Evolutionary conservation across 2,797 vertebrate genomes (phyloP).

Genomic region (Thripadectes ignobilis): DNA sequence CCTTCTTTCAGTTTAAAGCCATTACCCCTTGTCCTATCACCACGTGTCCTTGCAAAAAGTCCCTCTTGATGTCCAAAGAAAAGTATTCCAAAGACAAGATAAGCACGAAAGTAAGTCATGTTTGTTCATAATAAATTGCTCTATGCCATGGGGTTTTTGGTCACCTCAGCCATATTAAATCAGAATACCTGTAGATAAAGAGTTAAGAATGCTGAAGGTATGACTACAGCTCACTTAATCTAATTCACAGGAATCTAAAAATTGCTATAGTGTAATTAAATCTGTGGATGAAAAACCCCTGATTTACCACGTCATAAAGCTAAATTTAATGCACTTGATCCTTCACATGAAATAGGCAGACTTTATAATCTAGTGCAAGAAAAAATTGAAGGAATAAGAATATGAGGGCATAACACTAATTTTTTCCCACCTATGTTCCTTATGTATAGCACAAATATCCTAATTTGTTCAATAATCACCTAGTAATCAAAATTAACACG

Average conservation of each 20-base stretch:
- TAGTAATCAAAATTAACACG: background rate
- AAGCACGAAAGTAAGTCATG: background rate
- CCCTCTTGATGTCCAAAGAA: background rate
- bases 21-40: background rate
- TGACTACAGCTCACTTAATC: background rate
- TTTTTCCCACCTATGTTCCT: background rate
- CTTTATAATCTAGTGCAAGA: background rate
- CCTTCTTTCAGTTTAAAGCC: background rate
- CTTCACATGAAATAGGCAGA: background rate
- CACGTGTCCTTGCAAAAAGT: background rate
- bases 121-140: background rate
- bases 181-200: background rate
- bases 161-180: background rate
- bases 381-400: background rate
- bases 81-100: background rate
- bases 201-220: background rate
- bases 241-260: background rate
- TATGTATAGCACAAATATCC: background rate
- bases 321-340: background rate
- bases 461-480: background rate
- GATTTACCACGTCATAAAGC: background rate
- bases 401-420: background rate
- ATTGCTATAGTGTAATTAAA: background rate
- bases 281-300: background rate
- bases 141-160: background rate